Evolutionary conservation across 2,797 vertebrate genomes (phyloP).

Genomic region (Masticophis lateralis): DNA sequence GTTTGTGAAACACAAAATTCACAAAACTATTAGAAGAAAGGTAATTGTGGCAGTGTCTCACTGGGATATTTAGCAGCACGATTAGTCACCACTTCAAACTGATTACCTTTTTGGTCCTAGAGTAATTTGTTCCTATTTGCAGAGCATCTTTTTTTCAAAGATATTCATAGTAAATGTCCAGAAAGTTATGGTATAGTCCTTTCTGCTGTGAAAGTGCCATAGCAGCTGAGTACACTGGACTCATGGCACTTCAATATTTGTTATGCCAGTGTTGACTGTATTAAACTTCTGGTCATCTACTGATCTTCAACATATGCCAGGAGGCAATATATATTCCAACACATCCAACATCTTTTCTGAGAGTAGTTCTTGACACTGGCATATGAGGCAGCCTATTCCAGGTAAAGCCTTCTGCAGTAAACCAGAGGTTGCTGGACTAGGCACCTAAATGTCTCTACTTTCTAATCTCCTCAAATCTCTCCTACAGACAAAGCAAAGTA

Average conservation of each 20-base stretch:
- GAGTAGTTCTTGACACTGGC: neutral
- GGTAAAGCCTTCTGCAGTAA: neutral
- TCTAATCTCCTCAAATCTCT: neutral
- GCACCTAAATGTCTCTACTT: neutral
- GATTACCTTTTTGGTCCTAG: neutral
- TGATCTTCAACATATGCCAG: neutral
- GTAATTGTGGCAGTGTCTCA: neutral
- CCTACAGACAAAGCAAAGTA: neutral
- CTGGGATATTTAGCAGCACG: neutral
- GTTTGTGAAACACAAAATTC: neutral
- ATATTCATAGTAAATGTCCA: neutral
- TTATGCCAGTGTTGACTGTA: neutral
- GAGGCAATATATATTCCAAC: neutral
- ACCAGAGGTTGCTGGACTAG: neutral
- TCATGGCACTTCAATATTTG: neutral
- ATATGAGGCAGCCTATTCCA: neutral
- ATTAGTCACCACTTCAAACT: neutral
- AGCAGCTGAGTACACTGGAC: neutral
- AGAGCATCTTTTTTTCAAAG: neutral
- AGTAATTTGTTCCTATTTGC: neutral
- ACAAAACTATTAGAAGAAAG: neutral
- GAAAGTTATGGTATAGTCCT: neutral
- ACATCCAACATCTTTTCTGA: neutral
- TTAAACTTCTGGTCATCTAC: neutral
- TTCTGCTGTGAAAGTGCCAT: neutral